phyloP scores from a whole-genome alignment of 2,797 vertebrate genomes.

The Falco peregrinus region DNA sequence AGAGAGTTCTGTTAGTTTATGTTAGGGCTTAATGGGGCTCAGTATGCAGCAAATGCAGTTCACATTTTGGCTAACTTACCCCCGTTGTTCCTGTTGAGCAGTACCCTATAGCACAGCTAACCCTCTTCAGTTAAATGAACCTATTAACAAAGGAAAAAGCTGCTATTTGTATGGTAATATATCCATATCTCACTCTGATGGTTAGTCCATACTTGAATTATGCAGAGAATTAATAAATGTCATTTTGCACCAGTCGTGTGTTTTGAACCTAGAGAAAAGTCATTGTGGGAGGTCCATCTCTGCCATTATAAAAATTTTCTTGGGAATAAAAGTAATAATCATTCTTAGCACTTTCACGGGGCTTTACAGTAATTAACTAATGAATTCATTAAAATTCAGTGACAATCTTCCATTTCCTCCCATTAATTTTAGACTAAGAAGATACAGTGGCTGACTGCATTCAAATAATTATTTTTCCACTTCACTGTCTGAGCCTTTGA shows the following conservation, averaged over 20 bases:
- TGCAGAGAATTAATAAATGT: background rate
- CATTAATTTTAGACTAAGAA: constrained; percentile 15
- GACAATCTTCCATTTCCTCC: constrained; percentile 12
- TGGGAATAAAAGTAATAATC: constrained; percentile 25
- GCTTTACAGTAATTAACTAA: constrained; percentile 44
- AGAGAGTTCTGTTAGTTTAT: background rate
- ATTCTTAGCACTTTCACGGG: background rate
- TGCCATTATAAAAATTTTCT: background rate
- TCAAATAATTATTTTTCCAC: constrained; percentile 44
- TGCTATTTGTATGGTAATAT: background rate
- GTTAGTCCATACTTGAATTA: background rate
- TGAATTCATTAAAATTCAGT: constrained; percentile 47
- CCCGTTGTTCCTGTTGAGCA: background rate
- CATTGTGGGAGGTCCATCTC: background rate
- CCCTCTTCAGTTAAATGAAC: background rate
- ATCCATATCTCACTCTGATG: background rate
- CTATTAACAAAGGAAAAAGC: background rate
- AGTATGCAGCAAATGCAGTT: background rate
- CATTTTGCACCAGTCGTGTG: background rate
- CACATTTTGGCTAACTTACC: background rate
- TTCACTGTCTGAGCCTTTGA: background rate
- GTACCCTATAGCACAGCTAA: background rate
- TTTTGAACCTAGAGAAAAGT: constrained; percentile 4
- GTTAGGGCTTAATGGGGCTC: background rate
- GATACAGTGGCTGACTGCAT: background rate